A percentile compares a stretch with the other conserved stretches of the same genome.
These are phyloP conservation scores for Carduelis carduelis DNA, from an alignment of 2,797 vertebrate species.

Conservation along the genomic window DNA sequence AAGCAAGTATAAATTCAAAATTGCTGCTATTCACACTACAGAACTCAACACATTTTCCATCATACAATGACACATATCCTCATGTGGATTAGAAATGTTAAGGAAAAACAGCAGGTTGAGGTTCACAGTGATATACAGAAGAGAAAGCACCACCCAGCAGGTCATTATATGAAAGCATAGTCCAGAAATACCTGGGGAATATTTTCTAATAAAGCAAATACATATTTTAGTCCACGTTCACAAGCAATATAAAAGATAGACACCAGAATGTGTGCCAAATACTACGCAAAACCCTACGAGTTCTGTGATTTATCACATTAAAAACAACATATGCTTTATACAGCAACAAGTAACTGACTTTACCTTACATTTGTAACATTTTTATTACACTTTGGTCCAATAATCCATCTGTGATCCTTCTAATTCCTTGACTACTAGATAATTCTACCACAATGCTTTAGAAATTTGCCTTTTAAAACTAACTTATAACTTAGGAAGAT, in stretches of 20 bases:
- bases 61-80: background rate
- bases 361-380: constrained; percentile 9
- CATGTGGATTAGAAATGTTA: background rate
- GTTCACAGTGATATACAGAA: background rate
- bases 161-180: background rate
- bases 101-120: background rate
- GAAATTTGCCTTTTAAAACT: background rate
- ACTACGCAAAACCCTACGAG: background rate
- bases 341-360: constrained; percentile 20
- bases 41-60: background rate
- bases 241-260: background rate
- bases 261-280: background rate
- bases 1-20: background rate
- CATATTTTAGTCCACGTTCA: background rate
- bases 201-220: background rate
- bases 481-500: background rate
- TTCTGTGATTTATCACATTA: constrained; percentile 23
- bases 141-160: background rate
- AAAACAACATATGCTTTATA: constrained; percentile 39
- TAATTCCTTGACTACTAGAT: background rate
- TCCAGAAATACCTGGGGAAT: background rate
- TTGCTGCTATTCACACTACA: background rate
- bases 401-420: constrained; percentile 5
- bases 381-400: constrained; percentile 21
- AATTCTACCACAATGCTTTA: background rate